Conservation (phyloP, 2,888 invertebrate genomes). For the Torymus auratus region DNA sequence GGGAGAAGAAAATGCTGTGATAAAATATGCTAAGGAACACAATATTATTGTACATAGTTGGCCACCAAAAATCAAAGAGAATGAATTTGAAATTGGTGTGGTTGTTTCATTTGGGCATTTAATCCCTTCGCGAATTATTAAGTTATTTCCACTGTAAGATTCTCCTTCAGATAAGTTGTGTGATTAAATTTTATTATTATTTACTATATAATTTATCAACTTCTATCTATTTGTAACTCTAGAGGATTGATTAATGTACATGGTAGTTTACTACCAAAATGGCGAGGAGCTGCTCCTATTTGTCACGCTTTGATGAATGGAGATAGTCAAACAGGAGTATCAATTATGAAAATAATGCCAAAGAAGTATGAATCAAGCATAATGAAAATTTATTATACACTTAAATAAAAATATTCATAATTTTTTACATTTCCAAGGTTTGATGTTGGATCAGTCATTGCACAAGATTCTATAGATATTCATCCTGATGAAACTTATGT, state of each 20-base stretch:
- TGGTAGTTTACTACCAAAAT: slow-evolving; percentile 92
- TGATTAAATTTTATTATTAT: slow-evolving; percentile 9
- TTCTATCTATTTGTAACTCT: slow-evolving; percentile 64
- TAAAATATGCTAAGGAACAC: slow-evolving; percentile 82
- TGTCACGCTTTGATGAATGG: slow-evolving; percentile 90
- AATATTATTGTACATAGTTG: slow-evolving; percentile 82
- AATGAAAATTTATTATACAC: not conserved
- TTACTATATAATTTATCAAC: slow-evolving; percentile 23
- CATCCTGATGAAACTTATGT: slow-evolving; percentile 81
- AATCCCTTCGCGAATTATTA: slow-evolving; percentile 86
- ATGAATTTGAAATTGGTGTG: slow-evolving; percentile 88
- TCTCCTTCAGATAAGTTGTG: slow-evolving; percentile 33
- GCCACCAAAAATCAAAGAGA: slow-evolving; percentile 78
- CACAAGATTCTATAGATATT: slow-evolving; percentile 80
- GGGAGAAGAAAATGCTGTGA: slow-evolving; percentile 81
- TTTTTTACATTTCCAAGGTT: slow-evolving; percentile 77
- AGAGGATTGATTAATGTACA: slow-evolving; percentile 97
- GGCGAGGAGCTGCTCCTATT: slow-evolving; percentile 96
- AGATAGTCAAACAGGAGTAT: slow-evolving; percentile 88
- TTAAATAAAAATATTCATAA: not conserved
- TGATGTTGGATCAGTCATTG: slow-evolving; percentile 86
- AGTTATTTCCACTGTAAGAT: slow-evolving; percentile 89
- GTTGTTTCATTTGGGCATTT: slow-evolving; percentile 96
- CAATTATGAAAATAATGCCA: slow-evolving; percentile 91
- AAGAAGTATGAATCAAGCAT: slow-evolving; percentile 76